phyloP scores from a whole-genome alignment of 2,113 vertebrate genomes.

The Amblyopsis rosae region DNA sequence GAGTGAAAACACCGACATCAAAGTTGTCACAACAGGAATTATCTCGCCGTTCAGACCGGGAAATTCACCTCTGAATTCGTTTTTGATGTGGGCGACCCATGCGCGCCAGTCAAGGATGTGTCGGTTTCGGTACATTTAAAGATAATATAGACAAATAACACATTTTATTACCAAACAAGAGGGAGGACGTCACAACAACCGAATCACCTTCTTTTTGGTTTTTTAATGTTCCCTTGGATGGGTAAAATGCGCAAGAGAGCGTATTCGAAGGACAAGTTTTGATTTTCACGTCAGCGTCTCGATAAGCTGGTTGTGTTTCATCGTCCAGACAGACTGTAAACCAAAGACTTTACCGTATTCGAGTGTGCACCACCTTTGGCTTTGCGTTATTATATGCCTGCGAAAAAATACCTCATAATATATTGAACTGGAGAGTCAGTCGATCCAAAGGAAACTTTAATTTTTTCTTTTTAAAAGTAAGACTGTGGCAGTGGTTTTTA shows the following conservation, averaged over 20 bases:
- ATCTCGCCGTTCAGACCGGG: constrained; percentile 56
- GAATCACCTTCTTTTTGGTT: not conserved
- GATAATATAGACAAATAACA: constrained; percentile 5
- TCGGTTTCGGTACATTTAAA: constrained; percentile 30
- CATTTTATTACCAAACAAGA: constrained; percentile 12
- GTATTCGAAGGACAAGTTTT: constrained; percentile 67
- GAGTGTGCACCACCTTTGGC: constrained; percentile 45
- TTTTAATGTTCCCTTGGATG: constrained; percentile 20
- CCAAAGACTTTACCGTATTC: constrained; percentile 73
- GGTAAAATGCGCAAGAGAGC: constrained; percentile 50
- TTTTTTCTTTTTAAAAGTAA: constrained; percentile 29
- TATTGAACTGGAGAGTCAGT: constrained; percentile 59
- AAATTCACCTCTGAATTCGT: constrained; percentile 56
- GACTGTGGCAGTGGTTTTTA: constrained; percentile 18
- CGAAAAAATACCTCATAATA: constrained; percentile 77
- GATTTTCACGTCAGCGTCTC: constrained; percentile 33
- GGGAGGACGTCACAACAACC: not conserved
- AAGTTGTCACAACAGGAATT: constrained; percentile 58
- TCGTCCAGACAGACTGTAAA: constrained; percentile 57
- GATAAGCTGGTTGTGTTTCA: constrained; percentile 38
- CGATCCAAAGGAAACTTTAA: constrained; percentile 72
- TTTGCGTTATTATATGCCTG: constrained; percentile 46
- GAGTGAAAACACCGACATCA: constrained; percentile 34
- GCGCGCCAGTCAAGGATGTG: constrained; percentile 34
- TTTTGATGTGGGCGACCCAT: constrained; percentile 33